Evolutionary conservation across 2,797 vertebrate genomes (phyloP).

Genomic region (Ambastaia sidthimunki): DNA sequence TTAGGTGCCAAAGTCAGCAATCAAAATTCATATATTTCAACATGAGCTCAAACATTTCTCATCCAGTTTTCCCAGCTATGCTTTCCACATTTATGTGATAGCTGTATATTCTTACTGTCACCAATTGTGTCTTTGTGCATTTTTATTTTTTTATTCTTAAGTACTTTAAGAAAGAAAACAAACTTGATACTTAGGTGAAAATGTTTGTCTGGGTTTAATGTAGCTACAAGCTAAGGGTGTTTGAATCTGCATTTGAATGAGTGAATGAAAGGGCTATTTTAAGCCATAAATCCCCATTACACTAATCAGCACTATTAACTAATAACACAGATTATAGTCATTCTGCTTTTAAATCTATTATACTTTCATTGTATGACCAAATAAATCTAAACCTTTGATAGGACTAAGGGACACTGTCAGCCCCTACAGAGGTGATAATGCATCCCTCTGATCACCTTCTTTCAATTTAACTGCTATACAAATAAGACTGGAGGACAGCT

Average conservation of each 20-base stretch:
- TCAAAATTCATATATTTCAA: background rate
- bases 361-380: conserved; percentile 25
- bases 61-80: background rate
- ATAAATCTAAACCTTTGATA: conserved; percentile 33
- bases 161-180: too few species aligned
- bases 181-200: background rate
- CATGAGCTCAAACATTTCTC: background rate
- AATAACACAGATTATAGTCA: background rate
- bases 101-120: background rate
- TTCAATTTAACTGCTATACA: conserved; percentile 27
- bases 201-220: background rate
- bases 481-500: background rate
- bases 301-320: conserved; percentile 1
- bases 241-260: background rate
- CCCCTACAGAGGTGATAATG: conserved; percentile 4
- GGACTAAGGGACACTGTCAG: conserved; percentile 1
- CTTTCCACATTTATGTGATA: background rate
- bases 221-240: background rate
- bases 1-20: background rate
- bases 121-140: too few species aligned
- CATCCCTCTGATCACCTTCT: conserved; percentile 11
- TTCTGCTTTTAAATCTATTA: conserved; percentile 25
- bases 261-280: background rate
- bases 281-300: conserved; percentile 8
- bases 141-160: background rate